These are phyloP conservation scores for Helicoverpa assulta DNA, from an alignment of 2,888 invertebrate genomes.

Conservation along the genomic window DNA sequence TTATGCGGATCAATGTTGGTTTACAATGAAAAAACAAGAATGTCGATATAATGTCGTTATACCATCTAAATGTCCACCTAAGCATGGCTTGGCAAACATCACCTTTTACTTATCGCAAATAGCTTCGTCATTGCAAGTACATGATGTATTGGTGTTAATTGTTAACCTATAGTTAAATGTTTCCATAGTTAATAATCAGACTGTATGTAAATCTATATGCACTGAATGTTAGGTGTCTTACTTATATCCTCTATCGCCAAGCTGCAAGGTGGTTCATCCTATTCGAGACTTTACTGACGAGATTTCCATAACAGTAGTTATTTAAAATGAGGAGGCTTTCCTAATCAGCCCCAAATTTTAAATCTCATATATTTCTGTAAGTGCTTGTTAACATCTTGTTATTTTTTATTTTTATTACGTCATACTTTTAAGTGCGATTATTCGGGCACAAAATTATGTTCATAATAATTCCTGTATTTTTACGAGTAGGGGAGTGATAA, in stretches of 20 bases:
- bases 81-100: slow-evolving; percentile 57
- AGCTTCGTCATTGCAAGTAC: slow-evolving; percentile 57
- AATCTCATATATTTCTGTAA: slow-evolving; percentile 63
- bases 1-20: slow-evolving; percentile 21
- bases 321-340: slow-evolving; percentile 55
- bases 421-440: slow-evolving; percentile 68
- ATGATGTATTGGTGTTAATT: slow-evolving; percentile 48
- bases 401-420: slow-evolving; percentile 67
- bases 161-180: slow-evolving; percentile 54
- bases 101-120: slow-evolving; percentile 45
- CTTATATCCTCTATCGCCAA: slow-evolving; percentile 53
- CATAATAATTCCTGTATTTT: slow-evolving; percentile 59
- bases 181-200: slow-evolving; percentile 53
- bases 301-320: slow-evolving; percentile 50
- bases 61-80: slow-evolving; percentile 48
- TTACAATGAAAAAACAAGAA: slow-evolving; percentile 28
- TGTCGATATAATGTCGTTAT: slow-evolving; percentile 30
- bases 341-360: slow-evolving; percentile 52
- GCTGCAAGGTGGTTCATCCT: slow-evolving; percentile 57
- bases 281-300: slow-evolving; percentile 58
- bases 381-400: slow-evolving; percentile 74
- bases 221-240: slow-evolving; percentile 59
- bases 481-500: slow-evolving; percentile 57
- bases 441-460: slow-evolving; percentile 72
- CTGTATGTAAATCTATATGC: slow-evolving; percentile 51